Percentiles rank a stretch among this genome's conserved stretches.
Evolutionary conservation across 2,888 invertebrate species (phyloP).

Genomic region (Adelognathus sp.): DNA sequence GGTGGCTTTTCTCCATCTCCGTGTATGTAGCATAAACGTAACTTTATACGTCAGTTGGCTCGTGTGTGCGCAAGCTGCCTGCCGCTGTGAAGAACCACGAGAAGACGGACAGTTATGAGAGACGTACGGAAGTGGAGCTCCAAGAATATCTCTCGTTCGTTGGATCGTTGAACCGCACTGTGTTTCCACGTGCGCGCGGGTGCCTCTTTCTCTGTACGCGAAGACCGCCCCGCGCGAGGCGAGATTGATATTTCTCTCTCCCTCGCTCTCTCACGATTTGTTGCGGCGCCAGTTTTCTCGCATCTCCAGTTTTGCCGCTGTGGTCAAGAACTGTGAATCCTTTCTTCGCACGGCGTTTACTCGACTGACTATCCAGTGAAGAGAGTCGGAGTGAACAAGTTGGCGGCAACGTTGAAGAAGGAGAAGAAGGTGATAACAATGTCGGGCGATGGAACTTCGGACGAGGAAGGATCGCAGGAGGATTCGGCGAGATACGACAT

Average conservation of each 20-base stretch:
- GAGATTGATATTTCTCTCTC: slow-evolving; percentile 31
- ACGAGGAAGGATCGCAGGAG: slow-evolving; percentile 77
- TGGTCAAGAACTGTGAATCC: background rate
- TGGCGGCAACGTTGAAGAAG: background rate
- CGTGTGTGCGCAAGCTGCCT: slow-evolving; percentile 22
- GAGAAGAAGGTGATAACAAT: slow-evolving; percentile 50
- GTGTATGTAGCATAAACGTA: slow-evolving; percentile 23
- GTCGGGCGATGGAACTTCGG: slow-evolving; percentile 72
- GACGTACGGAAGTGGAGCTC: slow-evolving; percentile 55
- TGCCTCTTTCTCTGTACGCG: no score
- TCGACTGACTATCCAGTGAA: no score
- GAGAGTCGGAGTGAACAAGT: no score
- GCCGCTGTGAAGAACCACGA: slow-evolving; percentile 36
- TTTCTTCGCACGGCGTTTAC: no score
- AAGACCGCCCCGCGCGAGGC: slow-evolving; percentile 14
- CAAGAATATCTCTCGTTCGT: slow-evolving; percentile 60
- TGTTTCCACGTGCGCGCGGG: slow-evolving; percentile 65
- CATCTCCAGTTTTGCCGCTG: slow-evolving; percentile 1
- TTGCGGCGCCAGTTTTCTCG: slow-evolving; percentile 5
- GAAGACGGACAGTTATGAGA: slow-evolving; percentile 55
- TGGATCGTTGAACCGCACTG: slow-evolving; percentile 73
- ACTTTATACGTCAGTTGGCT: background rate
- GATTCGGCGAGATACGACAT: slow-evolving; percentile 83
- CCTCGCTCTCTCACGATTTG: no score
- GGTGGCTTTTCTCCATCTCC: background rate